A percentile compares a stretch with the other conserved stretches of the same genome.
Conservation (phyloP, 2,888 invertebrate genomes). For the Halictus quadricinctus region DNA sequence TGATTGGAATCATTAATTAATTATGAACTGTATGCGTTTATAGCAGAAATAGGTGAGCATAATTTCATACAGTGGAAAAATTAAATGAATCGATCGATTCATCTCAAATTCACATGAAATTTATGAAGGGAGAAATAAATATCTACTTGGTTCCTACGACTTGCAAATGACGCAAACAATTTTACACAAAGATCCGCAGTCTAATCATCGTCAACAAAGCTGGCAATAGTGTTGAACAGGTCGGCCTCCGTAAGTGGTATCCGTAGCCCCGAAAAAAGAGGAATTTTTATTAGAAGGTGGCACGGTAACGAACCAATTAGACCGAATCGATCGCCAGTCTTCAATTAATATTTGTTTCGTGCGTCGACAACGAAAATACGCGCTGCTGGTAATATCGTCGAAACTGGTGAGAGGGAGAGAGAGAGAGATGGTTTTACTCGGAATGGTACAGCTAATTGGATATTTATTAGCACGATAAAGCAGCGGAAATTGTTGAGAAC, state of each 20-base stretch:
- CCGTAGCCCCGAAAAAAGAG: neutral
- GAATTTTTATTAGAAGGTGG: slow-evolving; percentile 1
- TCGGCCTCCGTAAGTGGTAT: neutral
- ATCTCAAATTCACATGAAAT: too few relatives aligned
- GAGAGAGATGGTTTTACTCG: neutral
- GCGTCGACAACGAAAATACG: neutral
- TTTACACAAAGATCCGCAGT: neutral
- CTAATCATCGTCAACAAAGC: neutral
- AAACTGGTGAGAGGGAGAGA: neutral
- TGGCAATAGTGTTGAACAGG: neutral
- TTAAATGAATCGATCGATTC: too few relatives aligned
- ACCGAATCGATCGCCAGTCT: neutral
- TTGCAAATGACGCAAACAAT: too few relatives aligned
- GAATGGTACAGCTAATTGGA: slow-evolving; percentile 5
- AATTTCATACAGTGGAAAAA: too few relatives aligned
- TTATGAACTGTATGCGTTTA: too few relatives aligned
- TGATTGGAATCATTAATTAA: too few relatives aligned
- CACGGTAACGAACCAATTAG: neutral
- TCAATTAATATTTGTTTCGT: slow-evolving; percentile 11
- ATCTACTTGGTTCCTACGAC: too few relatives aligned
- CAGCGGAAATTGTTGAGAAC: neutral
- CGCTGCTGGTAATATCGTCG: neutral
- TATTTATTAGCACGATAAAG: slow-evolving; percentile 30
- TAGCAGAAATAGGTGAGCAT: too few relatives aligned
- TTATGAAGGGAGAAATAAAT: too few relatives aligned